phyloP scores from a whole-genome alignment of 2,797 vertebrate genomes.

The Furcifer pardalis region DNA sequence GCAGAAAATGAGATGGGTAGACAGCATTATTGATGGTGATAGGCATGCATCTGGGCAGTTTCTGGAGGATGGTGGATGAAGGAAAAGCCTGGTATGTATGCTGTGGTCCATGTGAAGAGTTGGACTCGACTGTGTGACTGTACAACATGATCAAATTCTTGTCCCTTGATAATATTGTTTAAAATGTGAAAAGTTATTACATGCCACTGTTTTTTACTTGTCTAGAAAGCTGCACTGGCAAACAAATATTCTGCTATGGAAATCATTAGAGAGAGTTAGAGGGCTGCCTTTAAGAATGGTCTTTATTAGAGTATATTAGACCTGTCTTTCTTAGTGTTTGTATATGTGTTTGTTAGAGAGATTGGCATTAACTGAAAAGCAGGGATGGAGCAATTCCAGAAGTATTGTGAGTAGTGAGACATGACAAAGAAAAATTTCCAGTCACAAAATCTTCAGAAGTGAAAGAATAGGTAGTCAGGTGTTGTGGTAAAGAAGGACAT shows the following conservation, averaged over 20 bases:
- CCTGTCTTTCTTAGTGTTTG: background rate
- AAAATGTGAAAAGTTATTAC: background rate
- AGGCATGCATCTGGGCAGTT: no score
- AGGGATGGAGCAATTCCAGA: background rate
- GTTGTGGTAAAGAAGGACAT: conserved; percentile 56
- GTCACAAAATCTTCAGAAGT: background rate
- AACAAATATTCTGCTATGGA: no score
- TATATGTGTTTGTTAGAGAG: background rate
- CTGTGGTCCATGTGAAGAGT: no score
- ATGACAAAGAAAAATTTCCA: accelerated
- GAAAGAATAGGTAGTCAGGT: conserved; percentile 35
- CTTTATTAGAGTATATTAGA: background rate
- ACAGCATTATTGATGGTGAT: no score
- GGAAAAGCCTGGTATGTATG: no score
- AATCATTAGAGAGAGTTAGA: no score
- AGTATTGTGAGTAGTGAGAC: accelerated
- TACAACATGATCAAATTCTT: background rate
- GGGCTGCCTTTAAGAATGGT: background rate
- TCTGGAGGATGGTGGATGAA: no score
- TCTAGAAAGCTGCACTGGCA: background rate
- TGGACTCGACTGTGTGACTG: no score
- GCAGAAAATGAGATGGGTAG: no score
- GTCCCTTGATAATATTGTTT: background rate
- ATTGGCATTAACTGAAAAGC: background rate
- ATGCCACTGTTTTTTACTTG: background rate